A percentile compares a stretch with the other conserved stretches of the same genome.
phyloP scores from a whole-genome alignment of 2,113 vertebrate species.

The Narcine bancroftii region DNA sequence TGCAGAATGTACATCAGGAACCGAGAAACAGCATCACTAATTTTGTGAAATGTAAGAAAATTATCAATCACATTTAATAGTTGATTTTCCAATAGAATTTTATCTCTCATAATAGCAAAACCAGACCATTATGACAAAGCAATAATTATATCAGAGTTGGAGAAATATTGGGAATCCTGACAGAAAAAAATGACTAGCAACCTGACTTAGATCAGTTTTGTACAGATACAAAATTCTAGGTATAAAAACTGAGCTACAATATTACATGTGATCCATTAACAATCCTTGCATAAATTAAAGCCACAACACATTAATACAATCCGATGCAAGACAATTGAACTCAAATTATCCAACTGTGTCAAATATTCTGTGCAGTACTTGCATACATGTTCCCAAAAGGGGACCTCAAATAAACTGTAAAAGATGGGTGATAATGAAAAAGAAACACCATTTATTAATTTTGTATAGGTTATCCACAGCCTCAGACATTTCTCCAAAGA shows the following conservation, averaged over 20 bases:
- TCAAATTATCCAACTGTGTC: background rate
- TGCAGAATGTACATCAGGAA: too few species aligned
- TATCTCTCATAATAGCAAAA: too few species aligned
- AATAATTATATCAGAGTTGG: background rate
- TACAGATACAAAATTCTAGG: background rate
- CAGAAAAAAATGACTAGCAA: too few species aligned
- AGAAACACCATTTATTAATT: constrained; percentile 58
- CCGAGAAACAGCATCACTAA: too few species aligned
- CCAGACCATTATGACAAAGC: background rate
- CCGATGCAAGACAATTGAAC: background rate
- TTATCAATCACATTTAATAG: too few species aligned
- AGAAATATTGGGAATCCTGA: background rate
- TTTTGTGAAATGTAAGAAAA: too few species aligned
- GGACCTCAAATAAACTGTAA: constrained; percentile 46
- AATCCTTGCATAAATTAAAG: background rate
- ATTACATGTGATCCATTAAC: background rate
- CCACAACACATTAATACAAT: background rate
- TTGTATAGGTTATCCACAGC: constrained; percentile 54
- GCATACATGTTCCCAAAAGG: constrained; percentile 40
- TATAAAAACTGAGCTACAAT: background rate
- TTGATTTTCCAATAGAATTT: too few species aligned
- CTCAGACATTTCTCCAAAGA: constrained; percentile 62
- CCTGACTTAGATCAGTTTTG: background rate
- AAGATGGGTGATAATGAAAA: constrained; percentile 53
- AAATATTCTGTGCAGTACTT: background rate